Evolutionary conservation across 2,797 vertebrate species (phyloP).

Genomic region (Euphonia xanthogaster): DNA sequence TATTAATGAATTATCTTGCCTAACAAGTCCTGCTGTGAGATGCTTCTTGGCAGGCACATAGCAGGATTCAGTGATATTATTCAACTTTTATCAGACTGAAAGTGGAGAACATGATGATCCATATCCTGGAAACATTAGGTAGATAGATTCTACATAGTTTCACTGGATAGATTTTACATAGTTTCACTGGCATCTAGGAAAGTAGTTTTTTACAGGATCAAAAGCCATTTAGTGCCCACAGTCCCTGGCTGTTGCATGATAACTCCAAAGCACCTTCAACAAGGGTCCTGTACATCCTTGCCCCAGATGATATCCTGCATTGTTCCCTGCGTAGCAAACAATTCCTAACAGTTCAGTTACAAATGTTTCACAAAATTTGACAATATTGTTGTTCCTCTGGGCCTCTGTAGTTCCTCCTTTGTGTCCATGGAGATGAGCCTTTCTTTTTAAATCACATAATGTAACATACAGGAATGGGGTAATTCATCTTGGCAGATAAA

Average conservation of each 20-base stretch:
- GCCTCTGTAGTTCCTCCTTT: not conserved
- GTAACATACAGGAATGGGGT: not conserved
- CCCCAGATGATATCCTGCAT: not conserved
- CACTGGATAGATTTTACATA: not conserved
- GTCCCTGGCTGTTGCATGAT: not conserved
- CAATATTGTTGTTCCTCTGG: not conserved
- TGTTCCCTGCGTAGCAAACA: not conserved
- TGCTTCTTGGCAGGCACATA: not conserved
- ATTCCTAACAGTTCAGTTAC: not conserved
- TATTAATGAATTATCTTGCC: not conserved
- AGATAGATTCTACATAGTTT: not conserved
- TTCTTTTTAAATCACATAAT: not conserved
- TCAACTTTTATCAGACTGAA: not conserved
- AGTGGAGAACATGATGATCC: not conserved
- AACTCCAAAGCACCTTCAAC: not conserved
- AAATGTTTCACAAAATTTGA: not conserved
- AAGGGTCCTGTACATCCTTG: not conserved
- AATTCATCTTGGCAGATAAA: not conserved
- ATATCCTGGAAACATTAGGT: not conserved
- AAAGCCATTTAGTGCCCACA: not conserved
- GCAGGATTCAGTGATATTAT: not conserved
- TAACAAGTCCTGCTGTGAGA: not conserved
- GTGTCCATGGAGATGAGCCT: not conserved
- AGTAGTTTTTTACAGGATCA: not conserved
- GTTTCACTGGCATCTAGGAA: not conserved